Base-by-base conservation (phyloP, 1,140 invertebrate genomes). In the Hyles euphorbiae region DNA sequence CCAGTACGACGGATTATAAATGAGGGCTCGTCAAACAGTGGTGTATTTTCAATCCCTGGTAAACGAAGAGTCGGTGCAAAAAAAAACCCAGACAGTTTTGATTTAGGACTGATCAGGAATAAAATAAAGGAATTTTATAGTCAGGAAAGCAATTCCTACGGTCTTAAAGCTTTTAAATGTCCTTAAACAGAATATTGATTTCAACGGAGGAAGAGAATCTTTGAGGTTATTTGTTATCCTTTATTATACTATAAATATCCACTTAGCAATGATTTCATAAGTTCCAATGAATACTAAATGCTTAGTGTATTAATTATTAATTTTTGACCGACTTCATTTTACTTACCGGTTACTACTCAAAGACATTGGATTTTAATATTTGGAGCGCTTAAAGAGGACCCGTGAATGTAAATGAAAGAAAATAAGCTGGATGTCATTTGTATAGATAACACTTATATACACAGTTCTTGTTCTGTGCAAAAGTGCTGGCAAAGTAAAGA, bases 401-500 rank as follows among this genome's bases (percentile, higher is more conserved):
- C 49, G 49, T 6, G 49, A 32, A 7, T 11, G 2, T 33, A 32
- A n/a, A n/a, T n/a, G n/a, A n/a, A 51, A 9, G 11, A 32, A n/a
- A 2, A 22, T 1, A 22, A 22, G 22, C 22, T 22, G 22, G 22
- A 22, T 22, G 22, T 22, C 22, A 22, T 22, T 22, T 22, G 2
- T 22, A 22, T 22, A 22, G 48, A 58, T 9, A 36, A 52, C 46
- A 52, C 48, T 5, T 52, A 36, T n/a, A 45, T 52, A 9, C 40
- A 52, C 22, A 33, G 11, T 44, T 49, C 11, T 34, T 58, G 22
- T 45, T 10, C 56, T 11, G 49, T 52, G 11, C 32, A 43, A 9
- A 58, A 52, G 34, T 52, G 43, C 43, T 46, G 56, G 56, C 56
- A 58, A 11, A 58, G 45, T 45, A 52, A 22, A 43, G 22, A 7